A percentile compares a stretch with the other conserved stretches of the same genome.
These are phyloP conservation scores for Metallyticus violacea DNA, from an alignment of 2,888 invertebrate genomes.

Conservation along the genomic window DNA sequence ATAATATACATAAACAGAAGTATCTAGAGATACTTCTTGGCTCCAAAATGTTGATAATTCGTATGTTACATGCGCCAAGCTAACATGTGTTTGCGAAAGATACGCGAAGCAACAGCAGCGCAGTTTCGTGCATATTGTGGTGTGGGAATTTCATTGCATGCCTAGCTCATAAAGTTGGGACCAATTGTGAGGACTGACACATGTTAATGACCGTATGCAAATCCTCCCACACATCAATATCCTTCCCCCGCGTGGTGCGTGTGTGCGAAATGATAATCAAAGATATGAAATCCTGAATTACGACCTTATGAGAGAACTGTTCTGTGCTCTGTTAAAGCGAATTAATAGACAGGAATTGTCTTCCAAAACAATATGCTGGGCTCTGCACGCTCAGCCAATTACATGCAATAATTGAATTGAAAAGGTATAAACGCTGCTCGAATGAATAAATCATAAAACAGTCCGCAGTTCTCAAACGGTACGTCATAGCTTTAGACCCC, in stretches of 20 bases:
- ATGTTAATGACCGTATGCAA: slow-evolving; percentile 2
- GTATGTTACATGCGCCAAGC: no score
- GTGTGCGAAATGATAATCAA: not conserved
- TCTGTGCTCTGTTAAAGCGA: not conserved
- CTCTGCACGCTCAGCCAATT: not conserved
- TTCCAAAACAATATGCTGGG: not conserved
- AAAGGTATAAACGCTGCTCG: not conserved
- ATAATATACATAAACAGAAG: no score
- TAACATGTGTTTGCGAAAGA: not conserved
- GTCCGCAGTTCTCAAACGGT: not conserved
- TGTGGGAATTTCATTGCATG: not conserved
- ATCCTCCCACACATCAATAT: not conserved
- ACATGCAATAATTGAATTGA: not conserved
- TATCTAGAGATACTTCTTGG: no score
- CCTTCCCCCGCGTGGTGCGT: not conserved
- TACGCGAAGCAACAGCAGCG: not conserved
- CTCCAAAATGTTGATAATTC: no score
- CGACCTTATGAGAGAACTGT: not conserved
- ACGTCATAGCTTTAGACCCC: no score
- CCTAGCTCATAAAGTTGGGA: not conserved
- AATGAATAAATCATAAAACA: not conserved
- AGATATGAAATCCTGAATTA: not conserved
- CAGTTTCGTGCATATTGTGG: not conserved
- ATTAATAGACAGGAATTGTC: not conserved
- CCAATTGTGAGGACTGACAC: not conserved